A percentile compares a stretch with the other conserved stretches of the same genome.
Conservation (phyloP, 1,140 invertebrate species). For the Cylas formicarius region DNA sequence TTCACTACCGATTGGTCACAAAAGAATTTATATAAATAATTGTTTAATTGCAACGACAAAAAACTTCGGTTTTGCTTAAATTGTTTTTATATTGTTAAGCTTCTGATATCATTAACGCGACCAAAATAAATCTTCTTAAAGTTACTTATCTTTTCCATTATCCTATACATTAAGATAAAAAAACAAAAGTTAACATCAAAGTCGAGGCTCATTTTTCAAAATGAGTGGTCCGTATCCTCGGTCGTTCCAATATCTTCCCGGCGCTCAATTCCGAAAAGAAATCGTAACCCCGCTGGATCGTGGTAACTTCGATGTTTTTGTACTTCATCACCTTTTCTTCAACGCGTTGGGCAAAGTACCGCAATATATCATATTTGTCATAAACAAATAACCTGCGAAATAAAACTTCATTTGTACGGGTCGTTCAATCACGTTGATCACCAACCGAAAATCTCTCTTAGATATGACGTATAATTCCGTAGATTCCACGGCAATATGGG, state of each 20-base stretch:
- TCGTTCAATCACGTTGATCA: background rate
- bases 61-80: too few relatives aligned
- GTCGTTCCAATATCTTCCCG: conserved; percentile 13
- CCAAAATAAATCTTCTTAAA: too few relatives aligned
- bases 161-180: too few relatives aligned
- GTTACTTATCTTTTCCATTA: too few relatives aligned
- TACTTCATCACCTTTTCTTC: conserved; percentile 7
- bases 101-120: too few relatives aligned
- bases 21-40: too few relatives aligned
- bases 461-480: conserved; percentile 19
- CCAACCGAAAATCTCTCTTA: conserved; percentile 9
- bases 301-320: background rate
- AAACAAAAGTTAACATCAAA: too few relatives aligned
- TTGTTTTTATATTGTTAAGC: too few relatives aligned
- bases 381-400: conserved; percentile 7
- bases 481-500: conserved; percentile 17
- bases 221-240: conserved; percentile 12
- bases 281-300: conserved; percentile 11
- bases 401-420: background rate
- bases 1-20: too few relatives aligned
- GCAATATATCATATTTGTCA: conserved; percentile 11
- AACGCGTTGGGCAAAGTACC: conserved; percentile 9
- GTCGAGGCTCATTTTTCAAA: conserved; percentile 12
- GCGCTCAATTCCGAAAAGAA: conserved; percentile 11
- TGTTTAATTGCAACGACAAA: too few relatives aligned